Conservation (phyloP, 2,113 vertebrate species). For the Diglossa brunneiventris region DNA sequence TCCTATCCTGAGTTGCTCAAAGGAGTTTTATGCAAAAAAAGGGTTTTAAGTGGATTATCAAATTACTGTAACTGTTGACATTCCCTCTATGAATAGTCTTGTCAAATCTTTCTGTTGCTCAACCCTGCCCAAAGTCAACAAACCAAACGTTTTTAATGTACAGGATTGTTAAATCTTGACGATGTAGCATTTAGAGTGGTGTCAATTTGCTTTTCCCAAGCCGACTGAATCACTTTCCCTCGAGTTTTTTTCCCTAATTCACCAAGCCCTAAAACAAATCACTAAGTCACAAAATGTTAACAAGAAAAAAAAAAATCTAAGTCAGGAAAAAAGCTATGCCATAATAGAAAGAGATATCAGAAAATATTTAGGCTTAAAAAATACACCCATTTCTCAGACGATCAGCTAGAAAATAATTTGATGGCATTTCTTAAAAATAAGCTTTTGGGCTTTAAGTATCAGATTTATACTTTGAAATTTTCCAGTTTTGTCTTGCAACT, state of each 20-base stretch:
- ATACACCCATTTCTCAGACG: not conserved
- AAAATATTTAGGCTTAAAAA: not conserved
- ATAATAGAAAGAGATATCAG: not conserved
- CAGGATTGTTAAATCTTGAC: not conserved
- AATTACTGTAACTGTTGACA: not conserved
- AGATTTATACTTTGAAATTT: not conserved
- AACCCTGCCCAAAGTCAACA: not conserved
- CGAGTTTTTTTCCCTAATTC: not conserved
- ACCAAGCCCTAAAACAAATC: not conserved
- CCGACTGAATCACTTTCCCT: not conserved
- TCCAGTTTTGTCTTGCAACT: not conserved
- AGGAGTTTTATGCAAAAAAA: not conserved
- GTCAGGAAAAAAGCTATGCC: not conserved
- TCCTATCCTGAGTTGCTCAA: not conserved
- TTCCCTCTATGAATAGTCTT: not conserved
- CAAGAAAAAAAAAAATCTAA: not conserved
- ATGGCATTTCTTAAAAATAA: not conserved
- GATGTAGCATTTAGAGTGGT: not conserved
- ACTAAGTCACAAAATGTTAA: not conserved
- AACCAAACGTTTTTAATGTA: not conserved
- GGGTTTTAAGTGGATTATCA: not conserved
- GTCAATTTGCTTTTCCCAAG: not conserved
- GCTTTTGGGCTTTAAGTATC: not conserved
- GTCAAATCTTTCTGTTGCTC: not conserved
- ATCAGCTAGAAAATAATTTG: not conserved